Evolutionary conservation across 2,113 vertebrate genomes (phyloP), one percentile per base, ranked within the genome.

Genomic region (cattle (Bos taurus)): DNA sequence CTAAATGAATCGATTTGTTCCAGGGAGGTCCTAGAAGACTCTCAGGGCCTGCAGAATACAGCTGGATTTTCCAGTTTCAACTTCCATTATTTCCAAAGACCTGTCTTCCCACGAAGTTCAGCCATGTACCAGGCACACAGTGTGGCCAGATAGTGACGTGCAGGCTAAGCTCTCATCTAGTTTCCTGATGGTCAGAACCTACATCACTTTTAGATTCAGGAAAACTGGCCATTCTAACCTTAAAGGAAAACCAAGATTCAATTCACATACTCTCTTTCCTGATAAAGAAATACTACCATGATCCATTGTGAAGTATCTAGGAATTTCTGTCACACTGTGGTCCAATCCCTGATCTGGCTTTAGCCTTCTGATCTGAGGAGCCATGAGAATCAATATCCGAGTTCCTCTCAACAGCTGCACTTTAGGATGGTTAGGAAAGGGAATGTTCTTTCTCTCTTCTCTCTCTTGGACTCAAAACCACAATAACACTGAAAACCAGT

Each of bases 391-490:
- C 23, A 30, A 23, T n/a, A 74, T 25, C 21, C 0, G 36, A 74
- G 36, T 23, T 74, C 67, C 67, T 74, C 67, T 74, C 67, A 74
- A 40, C 67, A 56, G 97, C 96, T 96, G 92, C 86, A 64, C 91
- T 94, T 97, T 60, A 97, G 97, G 97, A 93, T 84, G 94, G 91
- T 90, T 93, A n/a, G 40, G 36, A 80, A 56, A 36, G 10, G 11
- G 54, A 10, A 43, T 3, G 2, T 48, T 56, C 36, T 9, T 52
- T 57, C 15, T 36, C 46, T 74, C 86, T 40, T 30, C 82, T 43
- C 23, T 52, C 78, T 52, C 43, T 14, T 96, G 96, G 94, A 97
- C 91, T 96, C 54, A 97, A 98, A 97, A 91, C 96, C 83, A 96
- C 95, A 81, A 43, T 94, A 83, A 94, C 1, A 1, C 3, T 19